Conservation (phyloP, 53 echinoderm and acorn worm genomes). For the Actinopyga echinites region DNA sequence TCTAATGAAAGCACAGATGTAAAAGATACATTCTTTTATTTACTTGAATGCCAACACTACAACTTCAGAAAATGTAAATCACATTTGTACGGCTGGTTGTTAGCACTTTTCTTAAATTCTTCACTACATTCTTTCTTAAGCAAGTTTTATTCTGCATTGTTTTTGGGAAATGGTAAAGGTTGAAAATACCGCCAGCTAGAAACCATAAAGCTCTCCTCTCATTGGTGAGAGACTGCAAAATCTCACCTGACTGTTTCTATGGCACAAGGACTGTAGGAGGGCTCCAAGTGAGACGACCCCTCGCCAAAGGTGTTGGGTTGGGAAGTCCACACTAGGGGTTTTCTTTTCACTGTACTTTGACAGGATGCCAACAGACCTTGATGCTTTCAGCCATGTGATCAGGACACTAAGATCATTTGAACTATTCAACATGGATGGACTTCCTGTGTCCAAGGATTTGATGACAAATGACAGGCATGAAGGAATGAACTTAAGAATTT, state of each 20-base stretch:
- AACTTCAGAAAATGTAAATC: too few relatives aligned
- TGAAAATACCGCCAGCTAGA: too few relatives aligned
- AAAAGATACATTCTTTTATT: too few relatives aligned
- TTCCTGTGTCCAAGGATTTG: constrained; percentile 46
- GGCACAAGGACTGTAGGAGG: constrained; percentile 75
- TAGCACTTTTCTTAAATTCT: too few relatives aligned
- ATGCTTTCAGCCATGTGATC: constrained; percentile 82
- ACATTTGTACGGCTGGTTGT: too few relatives aligned
- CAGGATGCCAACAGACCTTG: constrained; percentile 68
- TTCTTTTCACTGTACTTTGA: neutral
- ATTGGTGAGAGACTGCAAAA: too few relatives aligned
- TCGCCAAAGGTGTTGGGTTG: constrained; percentile 61
- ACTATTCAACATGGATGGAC: neutral
- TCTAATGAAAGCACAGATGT: too few relatives aligned
- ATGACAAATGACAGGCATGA: constrained; percentile 68
- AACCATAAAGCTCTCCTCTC: too few relatives aligned
- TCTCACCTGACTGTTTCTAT: constrained; percentile 72
- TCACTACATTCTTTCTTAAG: too few relatives aligned
- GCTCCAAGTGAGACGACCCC: constrained; percentile 66
- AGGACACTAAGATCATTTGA: constrained; percentile 69
- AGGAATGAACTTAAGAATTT: constrained; percentile 76
- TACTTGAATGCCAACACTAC: too few relatives aligned
- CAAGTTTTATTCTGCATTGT: too few relatives aligned
- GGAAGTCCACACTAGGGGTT: neutral
- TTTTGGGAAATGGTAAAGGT: too few relatives aligned